phyloP scores from a whole-genome alignment of 2,888 invertebrate genomes.

The Ectemnius lituratus region DNA sequence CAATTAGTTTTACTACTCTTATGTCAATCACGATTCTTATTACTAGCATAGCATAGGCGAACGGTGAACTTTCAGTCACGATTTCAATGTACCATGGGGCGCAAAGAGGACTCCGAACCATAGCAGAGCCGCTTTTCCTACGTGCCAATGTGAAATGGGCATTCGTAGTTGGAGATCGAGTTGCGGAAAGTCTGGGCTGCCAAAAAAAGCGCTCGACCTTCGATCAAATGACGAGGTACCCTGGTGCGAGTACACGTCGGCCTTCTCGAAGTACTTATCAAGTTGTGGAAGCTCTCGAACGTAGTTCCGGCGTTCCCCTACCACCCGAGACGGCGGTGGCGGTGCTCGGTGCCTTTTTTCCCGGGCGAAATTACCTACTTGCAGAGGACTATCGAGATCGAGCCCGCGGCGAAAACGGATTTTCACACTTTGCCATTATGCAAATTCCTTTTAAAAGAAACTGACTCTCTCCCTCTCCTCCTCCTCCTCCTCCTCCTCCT shows the following conservation, averaged over 20 bases:
- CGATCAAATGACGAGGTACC: slow-evolving; percentile 33
- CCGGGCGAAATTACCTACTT: slow-evolving; percentile 59
- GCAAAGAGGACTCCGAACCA: too few relatives aligned
- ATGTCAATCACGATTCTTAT: too few relatives aligned
- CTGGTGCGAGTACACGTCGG: slow-evolving; percentile 12
- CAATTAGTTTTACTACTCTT: too few relatives aligned
- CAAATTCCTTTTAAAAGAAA: slow-evolving; percentile 70
- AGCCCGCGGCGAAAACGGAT: slow-evolving; percentile 64
- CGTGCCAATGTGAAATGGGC: neutral
- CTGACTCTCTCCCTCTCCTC: slow-evolving; percentile 15
- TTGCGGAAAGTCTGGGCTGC: slow-evolving; percentile 27
- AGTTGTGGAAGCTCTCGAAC: slow-evolving; percentile 49
- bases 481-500: too few relatives aligned
- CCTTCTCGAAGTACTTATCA: slow-evolving; percentile 49
- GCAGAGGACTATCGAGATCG: slow-evolving; percentile 59
- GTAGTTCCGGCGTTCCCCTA: slow-evolving; percentile 29
- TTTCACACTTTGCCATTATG: slow-evolving; percentile 72
- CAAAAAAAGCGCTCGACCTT: slow-evolving; percentile 39
- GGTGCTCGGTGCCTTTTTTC: slow-evolving; percentile 17
- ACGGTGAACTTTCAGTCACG: too few relatives aligned
- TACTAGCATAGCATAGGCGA: too few relatives aligned
- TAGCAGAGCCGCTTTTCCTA: too few relatives aligned
- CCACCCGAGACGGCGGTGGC: neutral
- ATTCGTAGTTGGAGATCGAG: slow-evolving; percentile 38
- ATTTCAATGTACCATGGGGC: too few relatives aligned